Evolutionary conservation across 1,140 invertebrate species (phyloP).

Genomic region (Pseudachorutes palmiensis): DNA sequence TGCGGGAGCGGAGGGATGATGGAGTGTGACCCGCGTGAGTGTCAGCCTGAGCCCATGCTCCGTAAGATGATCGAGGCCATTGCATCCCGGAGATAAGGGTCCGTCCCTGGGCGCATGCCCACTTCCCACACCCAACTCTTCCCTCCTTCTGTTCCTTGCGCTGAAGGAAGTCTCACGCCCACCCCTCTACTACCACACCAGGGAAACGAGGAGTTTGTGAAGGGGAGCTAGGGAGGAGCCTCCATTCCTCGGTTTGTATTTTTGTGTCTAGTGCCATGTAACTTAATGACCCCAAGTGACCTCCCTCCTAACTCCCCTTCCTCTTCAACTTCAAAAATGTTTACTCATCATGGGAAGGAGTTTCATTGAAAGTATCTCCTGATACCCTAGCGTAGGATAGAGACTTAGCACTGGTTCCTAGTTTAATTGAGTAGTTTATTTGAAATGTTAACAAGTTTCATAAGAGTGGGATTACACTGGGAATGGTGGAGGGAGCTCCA

Average conservation of each 20-base stretch:
- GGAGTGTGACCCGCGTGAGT: slow-evolving; percentile 82
- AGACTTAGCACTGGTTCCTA: background rate
- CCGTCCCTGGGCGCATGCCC: background rate
- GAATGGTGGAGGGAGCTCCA: too few relatives aligned
- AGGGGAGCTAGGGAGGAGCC: background rate
- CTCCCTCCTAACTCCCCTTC: too few relatives aligned
- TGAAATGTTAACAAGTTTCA: background rate
- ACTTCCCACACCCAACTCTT: background rate
- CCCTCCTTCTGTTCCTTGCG: background rate
- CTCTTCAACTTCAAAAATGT: too few relatives aligned
- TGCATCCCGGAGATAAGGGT: slow-evolving; percentile 29
- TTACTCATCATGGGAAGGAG: background rate
- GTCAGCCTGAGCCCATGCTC: slow-evolving; percentile 76
- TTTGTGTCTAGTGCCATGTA: background rate
- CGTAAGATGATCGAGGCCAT: slow-evolving; percentile 71
- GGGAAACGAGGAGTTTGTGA: background rate
- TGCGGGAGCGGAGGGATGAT: slow-evolving; percentile 82
- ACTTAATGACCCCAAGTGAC: background rate
- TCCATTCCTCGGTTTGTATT: background rate
- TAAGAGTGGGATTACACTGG: background rate
- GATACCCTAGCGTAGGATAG: background rate
- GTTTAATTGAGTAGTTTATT: background rate
- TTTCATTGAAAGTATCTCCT: background rate
- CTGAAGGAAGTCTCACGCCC: background rate
- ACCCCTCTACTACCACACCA: background rate